These are phyloP conservation scores for Herpailurus yagouaroundi DNA, from an alignment of 2,113 vertebrate genomes.

Conservation along the genomic window DNA sequence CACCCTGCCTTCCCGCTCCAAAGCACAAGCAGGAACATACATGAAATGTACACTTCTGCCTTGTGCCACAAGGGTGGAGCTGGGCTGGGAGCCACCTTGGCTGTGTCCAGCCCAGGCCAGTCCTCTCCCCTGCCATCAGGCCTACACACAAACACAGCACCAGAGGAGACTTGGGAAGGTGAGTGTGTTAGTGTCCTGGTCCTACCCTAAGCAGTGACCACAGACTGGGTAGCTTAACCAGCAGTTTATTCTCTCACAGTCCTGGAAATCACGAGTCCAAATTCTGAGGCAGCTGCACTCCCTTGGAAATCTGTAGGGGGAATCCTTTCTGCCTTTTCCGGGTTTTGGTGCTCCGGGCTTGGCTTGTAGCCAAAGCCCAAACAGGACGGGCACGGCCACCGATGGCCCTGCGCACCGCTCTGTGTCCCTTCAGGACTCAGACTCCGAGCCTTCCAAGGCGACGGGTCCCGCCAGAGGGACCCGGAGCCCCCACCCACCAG, in stretches of 20 bases:
- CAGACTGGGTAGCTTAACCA: background rate
- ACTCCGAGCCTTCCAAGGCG: too few species aligned
- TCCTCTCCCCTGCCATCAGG: background rate
- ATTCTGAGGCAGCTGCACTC: background rate
- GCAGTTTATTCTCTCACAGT: background rate
- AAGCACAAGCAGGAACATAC: background rate
- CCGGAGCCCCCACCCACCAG: too few species aligned
- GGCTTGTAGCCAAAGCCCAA: background rate
- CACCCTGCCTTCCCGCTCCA: background rate
- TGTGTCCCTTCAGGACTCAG: too few species aligned
- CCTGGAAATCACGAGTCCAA: background rate
- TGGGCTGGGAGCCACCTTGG: background rate
- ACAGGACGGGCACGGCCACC: too few species aligned
- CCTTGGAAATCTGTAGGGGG: background rate
- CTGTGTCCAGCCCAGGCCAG: background rate
- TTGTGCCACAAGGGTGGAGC: background rate
- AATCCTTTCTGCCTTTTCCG: background rate
- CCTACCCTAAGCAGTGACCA: background rate
- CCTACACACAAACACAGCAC: background rate
- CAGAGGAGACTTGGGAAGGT: background rate
- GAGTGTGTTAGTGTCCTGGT: background rate
- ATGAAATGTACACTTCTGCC: background rate
- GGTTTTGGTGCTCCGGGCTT: too few species aligned
- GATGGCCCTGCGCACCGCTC: too few species aligned
- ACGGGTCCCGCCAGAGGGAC: too few species aligned